A percentile compares a stretch with the other conserved stretches of the same genome.
Conservation (phyloP, 2,797 vertebrate species). For the Euphonia xanthogaster region DNA sequence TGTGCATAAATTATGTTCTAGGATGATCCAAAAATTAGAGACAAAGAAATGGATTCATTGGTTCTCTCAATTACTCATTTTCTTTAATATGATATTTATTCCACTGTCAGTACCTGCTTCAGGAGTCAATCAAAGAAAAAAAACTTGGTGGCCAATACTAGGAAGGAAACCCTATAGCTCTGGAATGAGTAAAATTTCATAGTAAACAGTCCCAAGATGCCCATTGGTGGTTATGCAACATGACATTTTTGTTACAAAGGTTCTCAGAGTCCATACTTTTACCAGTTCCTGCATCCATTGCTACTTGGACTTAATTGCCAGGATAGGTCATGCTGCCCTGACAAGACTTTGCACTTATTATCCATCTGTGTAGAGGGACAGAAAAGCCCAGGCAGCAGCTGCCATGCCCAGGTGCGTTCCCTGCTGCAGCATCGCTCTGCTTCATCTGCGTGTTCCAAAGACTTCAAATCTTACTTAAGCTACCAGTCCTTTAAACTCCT, state of each 20-base stretch:
- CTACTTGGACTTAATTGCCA: neutral
- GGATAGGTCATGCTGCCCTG: neutral
- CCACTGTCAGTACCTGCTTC: neutral
- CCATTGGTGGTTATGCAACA: neutral
- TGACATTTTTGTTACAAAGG: neutral
- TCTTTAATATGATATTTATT: neutral
- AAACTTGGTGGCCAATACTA: fast-evolving
- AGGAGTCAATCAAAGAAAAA: neutral
- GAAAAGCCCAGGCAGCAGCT: fast-evolving
- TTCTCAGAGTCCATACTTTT: neutral
- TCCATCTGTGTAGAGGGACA: fast-evolving
- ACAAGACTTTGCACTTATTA: neutral
- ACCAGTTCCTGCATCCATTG: neutral
- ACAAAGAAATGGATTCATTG: neutral
- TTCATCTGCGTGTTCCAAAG: fast-evolving
- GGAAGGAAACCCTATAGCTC: neutral
- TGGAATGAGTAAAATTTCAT: neutral
- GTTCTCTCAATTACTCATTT: neutral
- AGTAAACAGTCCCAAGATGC: neutral
- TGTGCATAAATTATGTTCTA: neutral
- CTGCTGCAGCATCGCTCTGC: too few species aligned
- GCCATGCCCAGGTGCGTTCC: fast-evolving
- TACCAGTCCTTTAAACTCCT: neutral
- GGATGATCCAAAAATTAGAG: neutral
- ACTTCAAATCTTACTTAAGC: neutral